Evolutionary conservation across 2,797 vertebrate species (phyloP), one percentile per base, ranked within the genome.

Genomic region (Centroberyx gerrardi): DNA sequence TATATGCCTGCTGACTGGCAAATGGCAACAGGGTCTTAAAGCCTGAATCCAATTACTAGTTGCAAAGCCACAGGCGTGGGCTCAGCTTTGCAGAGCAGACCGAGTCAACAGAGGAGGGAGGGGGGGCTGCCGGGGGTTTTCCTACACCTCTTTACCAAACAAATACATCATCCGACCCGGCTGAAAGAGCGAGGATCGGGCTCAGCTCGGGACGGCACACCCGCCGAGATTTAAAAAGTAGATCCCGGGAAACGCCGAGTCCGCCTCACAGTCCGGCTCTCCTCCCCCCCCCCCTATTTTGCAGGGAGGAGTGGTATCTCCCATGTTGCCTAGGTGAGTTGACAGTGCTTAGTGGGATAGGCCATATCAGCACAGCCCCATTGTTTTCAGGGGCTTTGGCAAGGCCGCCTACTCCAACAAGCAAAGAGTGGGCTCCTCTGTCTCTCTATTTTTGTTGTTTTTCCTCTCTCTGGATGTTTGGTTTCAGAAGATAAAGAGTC

Each of bases 31-130:
- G 68, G 72, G 84, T 76, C 88, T 90, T 93, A 90, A 68, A 55
- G 76, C 72, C 77, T 82, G 86, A 94, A 95, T 95, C 94, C 93
- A 89, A 94, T 95, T 95, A 95, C 72, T 46, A 7, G 52, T 13
- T 62, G 67, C 75, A 92, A 92, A 94, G 87, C 87, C 86, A 56
- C 68, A 36, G 81, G 74, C 64, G 52, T 81, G 82, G 78, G 81
- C 78, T 82, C 42, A 72, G 84, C 82, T 72, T 64, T 66, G 78
- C 44, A 33, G 77, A 63, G 72, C 42, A 49, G 81, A 40, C 40
- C 0, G 46, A 69, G 76, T 79, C 82, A 64, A 44, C 69, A 0
- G 7, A n/a, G 13, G 72, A n/a, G n/a, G n/a, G n/a, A n/a, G 22
- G 22, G 22, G 48, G 13, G 27, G 5, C n/a, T 0, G 15, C 3